These are phyloP conservation scores for Folsomia candida DNA, from an alignment of 2,888 invertebrate species.

Conservation along the genomic window DNA sequence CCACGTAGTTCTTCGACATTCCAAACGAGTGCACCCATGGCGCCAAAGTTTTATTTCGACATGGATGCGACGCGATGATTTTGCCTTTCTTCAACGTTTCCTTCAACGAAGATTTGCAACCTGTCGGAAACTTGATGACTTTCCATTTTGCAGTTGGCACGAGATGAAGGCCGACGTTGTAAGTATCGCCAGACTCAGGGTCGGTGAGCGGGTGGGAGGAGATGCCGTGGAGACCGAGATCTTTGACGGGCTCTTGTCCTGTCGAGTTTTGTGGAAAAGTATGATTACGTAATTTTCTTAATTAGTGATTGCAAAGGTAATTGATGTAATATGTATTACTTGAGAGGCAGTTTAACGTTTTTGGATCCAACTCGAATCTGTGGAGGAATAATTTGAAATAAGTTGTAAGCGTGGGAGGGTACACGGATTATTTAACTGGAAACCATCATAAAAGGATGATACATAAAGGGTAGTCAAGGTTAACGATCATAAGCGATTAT, in stretches of 20 bases:
- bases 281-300: too few relatives aligned
- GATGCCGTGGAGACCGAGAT: constrained; percentile 2
- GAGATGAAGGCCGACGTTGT: constrained; percentile 7
- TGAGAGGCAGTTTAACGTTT: background rate
- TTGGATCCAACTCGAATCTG: constrained; percentile 1
- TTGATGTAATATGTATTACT: too few relatives aligned
- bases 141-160: constrained; percentile 16
- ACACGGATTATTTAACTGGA: too few relatives aligned
- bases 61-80: background rate
- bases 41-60: constrained; percentile 30
- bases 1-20: constrained; percentile 51
- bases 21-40: constrained; percentile 14
- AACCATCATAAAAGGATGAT: too few relatives aligned
- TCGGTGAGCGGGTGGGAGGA: constrained; percentile 51
- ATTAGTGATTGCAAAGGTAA: too few relatives aligned
- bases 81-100: background rate
- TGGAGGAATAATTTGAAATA: too few relatives aligned
- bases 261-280: too few relatives aligned
- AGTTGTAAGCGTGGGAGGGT: too few relatives aligned
- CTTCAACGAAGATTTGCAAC: background rate
- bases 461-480: too few relatives aligned
- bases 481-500: too few relatives aligned
- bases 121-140: constrained; percentile 4
- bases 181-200: background rate
- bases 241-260: constrained; percentile 14